phyloP scores from a whole-genome alignment of 2,888 invertebrate species.

The Amphiduros pacificus region DNA sequence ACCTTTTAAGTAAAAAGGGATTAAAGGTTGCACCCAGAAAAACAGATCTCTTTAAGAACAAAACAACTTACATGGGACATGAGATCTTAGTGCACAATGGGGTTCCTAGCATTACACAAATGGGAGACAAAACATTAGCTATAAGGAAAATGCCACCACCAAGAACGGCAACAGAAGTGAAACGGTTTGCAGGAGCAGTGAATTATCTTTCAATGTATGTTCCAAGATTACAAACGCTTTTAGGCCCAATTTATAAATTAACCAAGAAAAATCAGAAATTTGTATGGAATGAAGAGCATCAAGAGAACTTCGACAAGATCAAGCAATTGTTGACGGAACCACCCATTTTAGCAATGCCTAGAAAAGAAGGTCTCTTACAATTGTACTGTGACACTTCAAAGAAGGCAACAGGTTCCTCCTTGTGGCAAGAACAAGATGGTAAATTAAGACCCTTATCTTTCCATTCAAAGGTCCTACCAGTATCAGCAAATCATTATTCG shows the following conservation, averaged over 20 bases:
- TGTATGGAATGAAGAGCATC: not conserved
- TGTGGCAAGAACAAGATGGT: not conserved
- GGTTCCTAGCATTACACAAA: not conserved
- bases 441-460: not conserved
- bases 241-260: too few species aligned
- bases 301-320: not conserved
- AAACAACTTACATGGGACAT: not conserved
- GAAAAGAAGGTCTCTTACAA: not conserved
- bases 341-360: not conserved
- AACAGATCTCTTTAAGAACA: not conserved
- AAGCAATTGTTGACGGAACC: not conserved
- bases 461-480: not conserved
- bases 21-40: too few species aligned
- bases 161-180: not conserved
- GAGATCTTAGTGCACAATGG: not conserved
- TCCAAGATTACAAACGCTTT: not conserved
- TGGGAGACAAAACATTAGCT: not conserved
- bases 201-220: not conserved
- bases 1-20: not conserved
- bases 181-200: not conserved
- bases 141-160: not conserved
- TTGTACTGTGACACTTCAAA: not conserved
- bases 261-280: not conserved
- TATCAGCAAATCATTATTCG: not conserved
- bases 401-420: not conserved